Base-by-base conservation (phyloP, 2,888 invertebrate genomes). In the Tachina lurida region DNA sequence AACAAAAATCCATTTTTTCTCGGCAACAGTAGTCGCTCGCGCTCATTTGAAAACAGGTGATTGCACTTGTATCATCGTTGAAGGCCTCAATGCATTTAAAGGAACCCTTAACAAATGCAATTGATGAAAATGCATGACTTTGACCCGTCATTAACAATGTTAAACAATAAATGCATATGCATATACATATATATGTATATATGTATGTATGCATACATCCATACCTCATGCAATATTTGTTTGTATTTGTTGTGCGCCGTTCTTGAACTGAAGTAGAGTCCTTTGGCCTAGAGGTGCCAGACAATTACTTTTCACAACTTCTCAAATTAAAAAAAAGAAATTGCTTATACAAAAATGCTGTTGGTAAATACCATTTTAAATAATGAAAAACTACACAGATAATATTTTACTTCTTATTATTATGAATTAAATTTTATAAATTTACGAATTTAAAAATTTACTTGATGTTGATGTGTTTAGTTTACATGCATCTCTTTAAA, bases 51-150 rank as follows among this genome's bases (percentile, higher is more conserved):
- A 75, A 65, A 22, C 17, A 56, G 8, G 10, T 41, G 10, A 10
- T 62, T 41, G 13, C 13, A n/a, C 10, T 63, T 17, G 49, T 73
- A 5, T 52, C 13, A 15, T 19, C 47, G 15, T 31, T 15, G 17
- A n/a, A 52, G n/a, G 43, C 45, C 22, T 22, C 2, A 71, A 58
- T 47, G 49, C 19, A 47, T n/a, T 77, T 39, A 8, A 49, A 49
- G 47, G 19, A 60, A 17, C 39, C 43, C 15, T 58, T 58, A 17
- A 49, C 22, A 58, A 73, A 73, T 43, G 49, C 65, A 58, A 58
- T 67, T 74, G 65, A 74, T 74, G 67, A 67, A 74, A 67, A 74
- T 67, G 73, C 79, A 73, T 60, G 58, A 74, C 41, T 60, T 49
- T 41, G 49, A 60, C 13, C 70, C 41, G 15, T 60, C 17, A 39